Evolutionary conservation across 1,140 invertebrate species (phyloP).

Genomic region (Ruditapes philippinarum): DNA sequence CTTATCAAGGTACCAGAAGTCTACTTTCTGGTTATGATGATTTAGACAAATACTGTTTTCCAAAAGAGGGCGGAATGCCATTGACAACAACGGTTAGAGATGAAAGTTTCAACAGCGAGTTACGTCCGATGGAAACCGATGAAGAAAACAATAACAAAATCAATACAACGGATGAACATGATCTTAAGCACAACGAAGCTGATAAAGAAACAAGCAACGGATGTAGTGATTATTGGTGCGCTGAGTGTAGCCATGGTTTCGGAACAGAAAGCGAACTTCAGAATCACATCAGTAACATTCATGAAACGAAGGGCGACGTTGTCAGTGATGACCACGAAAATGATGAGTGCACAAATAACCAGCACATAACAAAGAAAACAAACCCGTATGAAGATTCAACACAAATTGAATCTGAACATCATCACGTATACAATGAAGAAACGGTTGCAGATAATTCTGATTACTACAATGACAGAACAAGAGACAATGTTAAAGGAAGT

Average conservation of each 20-base stretch:
- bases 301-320: slow-evolving; percentile 72
- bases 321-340: background rate
- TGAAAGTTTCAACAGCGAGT: background rate
- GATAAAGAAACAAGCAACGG: too few species aligned
- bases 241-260: slow-evolving; percentile 80
- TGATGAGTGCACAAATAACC: background rate
- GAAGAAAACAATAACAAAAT: slow-evolving; percentile 58
- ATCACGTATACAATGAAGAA: background rate
- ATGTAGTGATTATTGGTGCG: too few species aligned
- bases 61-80: background rate
- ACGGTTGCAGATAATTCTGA: background rate
- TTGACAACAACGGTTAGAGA: background rate
- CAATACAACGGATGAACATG: background rate
- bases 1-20: background rate
- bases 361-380: too few species aligned
- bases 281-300: slow-evolving; percentile 72
- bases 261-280: slow-evolving; percentile 71
- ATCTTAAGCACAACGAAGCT: background rate
- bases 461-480: background rate
- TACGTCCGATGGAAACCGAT: background rate
- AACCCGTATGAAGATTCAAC: too few species aligned
- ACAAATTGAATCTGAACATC: too few species aligned
- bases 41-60: background rate
- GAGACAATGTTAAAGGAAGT: background rate
- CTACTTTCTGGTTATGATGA: background rate